A percentile compares a stretch with the other conserved stretches of the same genome.
Evolutionary conservation across 2,888 invertebrate genomes (phyloP).

Genomic region (Bhutanitis thaidina): DNA sequence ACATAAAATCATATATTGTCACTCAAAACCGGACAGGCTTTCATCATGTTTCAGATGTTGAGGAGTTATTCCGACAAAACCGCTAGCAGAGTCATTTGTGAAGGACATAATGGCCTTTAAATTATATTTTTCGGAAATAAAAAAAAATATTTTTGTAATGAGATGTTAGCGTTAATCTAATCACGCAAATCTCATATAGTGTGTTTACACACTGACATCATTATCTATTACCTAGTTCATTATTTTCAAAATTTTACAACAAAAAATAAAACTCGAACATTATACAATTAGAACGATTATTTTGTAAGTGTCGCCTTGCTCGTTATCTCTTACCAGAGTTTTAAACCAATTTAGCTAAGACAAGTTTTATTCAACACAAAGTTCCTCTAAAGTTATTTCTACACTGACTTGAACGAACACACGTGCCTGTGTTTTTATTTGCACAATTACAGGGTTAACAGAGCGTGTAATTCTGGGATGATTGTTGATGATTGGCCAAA

Average conservation of each 20-base stretch:
- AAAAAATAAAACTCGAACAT: constrained; percentile 3
- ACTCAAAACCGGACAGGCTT: no score
- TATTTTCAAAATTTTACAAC: constrained; percentile 9
- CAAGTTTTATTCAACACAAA: constrained; percentile 4
- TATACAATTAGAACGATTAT: constrained; percentile 17
- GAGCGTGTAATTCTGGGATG: constrained; percentile 54
- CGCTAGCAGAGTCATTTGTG: no score
- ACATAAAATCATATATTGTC: no score
- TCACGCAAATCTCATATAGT: no score
- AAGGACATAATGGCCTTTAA: no score
- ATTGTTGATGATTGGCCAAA: constrained; percentile 45
- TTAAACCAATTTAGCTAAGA: constrained; percentile 17
- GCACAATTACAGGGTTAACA: constrained; percentile 56
- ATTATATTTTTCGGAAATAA: no score
- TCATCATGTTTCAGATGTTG: no score
- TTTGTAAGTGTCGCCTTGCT: constrained; percentile 13
- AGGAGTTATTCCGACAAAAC: no score
- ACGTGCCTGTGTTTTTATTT: constrained; percentile 42
- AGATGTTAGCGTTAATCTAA: no score
- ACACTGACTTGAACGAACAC: constrained; percentile 24
- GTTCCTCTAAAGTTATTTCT: constrained; percentile 28
- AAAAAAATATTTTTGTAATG: no score
- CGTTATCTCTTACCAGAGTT: constrained; percentile 10
- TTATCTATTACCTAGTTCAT: neutral
- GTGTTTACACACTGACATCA: no score